A percentile compares a stretch with the other conserved stretches of the same genome.
phyloP scores from a whole-genome alignment of 2,888 invertebrate genomes.

The Myathropa florea region DNA sequence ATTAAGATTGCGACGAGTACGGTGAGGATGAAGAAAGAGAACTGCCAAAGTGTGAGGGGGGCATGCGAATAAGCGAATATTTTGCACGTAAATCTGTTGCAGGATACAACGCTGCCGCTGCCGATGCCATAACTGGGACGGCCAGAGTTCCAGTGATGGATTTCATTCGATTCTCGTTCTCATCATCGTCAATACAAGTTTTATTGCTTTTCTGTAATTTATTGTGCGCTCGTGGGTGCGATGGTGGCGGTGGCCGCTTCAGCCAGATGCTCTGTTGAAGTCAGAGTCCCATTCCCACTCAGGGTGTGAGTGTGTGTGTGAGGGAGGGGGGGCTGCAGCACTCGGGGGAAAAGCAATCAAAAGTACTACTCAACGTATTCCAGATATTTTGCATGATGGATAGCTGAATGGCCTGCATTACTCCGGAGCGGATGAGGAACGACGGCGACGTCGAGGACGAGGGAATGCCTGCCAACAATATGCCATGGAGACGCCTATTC shows the following conservation, averaged over 20 bases:
- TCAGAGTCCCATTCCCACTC: not conserved
- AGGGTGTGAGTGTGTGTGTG: not conserved
- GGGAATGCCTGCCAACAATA: slow-evolving; percentile 20
- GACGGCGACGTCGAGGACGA: not conserved
- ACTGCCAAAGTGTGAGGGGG: not conserved
- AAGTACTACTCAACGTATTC: slow-evolving; percentile 66
- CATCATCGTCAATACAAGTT: slow-evolving; percentile 49
- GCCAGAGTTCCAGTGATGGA: slow-evolving; percentile 47
- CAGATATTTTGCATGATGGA: slow-evolving; percentile 67
- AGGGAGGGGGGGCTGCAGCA: not conserved
- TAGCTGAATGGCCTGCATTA: slow-evolving; percentile 56
- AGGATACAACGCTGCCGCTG: slow-evolving; percentile 29
- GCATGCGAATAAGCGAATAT: slow-evolving; percentile 40
- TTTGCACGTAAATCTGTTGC: slow-evolving; percentile 57
- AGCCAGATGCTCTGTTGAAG: slow-evolving; percentile 50
- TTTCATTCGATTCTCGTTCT: slow-evolving; percentile 20
- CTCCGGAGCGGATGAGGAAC: slow-evolving; percentile 24
- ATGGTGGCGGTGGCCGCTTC: slow-evolving; percentile 24
- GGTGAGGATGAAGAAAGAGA: not conserved
- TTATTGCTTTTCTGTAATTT: slow-evolving; percentile 68
- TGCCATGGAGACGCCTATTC: slow-evolving; percentile 35
- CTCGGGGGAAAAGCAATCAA: slow-evolving; percentile 65
- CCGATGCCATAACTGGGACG: slow-evolving; percentile 63
- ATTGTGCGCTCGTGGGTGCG: slow-evolving; percentile 49
- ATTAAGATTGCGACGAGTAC: not conserved